A percentile compares a stretch with the other conserved stretches of the same genome.
Conservation (phyloP, 2,113 vertebrate species). For the Stomatorhinus ivindoensis region DNA sequence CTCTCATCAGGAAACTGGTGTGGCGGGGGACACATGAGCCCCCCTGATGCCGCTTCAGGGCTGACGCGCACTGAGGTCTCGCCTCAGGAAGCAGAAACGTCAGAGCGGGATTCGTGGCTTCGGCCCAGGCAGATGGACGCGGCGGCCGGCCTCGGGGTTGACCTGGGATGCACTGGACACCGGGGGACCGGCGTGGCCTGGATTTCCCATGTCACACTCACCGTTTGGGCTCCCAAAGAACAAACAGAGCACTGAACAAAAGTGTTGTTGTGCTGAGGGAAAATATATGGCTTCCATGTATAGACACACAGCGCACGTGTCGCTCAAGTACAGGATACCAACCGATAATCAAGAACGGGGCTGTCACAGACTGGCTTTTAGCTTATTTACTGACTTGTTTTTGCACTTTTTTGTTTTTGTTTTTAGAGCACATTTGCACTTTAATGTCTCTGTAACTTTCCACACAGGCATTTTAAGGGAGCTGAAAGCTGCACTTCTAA, state of each 20-base stretch:
- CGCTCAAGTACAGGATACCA: neutral
- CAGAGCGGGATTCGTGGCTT: neutral
- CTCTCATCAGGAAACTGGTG: no score
- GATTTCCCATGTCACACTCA: slow-evolving; percentile 56
- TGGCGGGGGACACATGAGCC: neutral
- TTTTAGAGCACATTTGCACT: neutral
- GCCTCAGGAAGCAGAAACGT: neutral
- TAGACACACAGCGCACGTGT: neutral
- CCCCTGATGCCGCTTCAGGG: neutral
- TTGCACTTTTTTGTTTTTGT: neutral
- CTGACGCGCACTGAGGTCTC: neutral
- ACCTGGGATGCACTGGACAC: slow-evolving; percentile 41
- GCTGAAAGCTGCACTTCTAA: neutral
- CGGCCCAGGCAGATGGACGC: neutral
- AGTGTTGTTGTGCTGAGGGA: slow-evolving; percentile 40
- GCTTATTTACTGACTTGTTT: neutral
- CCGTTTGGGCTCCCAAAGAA: slow-evolving; percentile 38
- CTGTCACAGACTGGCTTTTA: neutral
- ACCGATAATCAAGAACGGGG: neutral
- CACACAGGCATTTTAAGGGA: neutral
- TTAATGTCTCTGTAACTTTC: neutral
- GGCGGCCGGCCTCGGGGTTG: neutral
- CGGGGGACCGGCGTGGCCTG: slow-evolving; percentile 49
- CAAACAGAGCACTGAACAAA: slow-evolving; percentile 48
- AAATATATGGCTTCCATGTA: slow-evolving; percentile 46